Evolutionary conservation across 2,797 vertebrate species (phyloP).

Genomic region (Galaxias olidus): DNA sequence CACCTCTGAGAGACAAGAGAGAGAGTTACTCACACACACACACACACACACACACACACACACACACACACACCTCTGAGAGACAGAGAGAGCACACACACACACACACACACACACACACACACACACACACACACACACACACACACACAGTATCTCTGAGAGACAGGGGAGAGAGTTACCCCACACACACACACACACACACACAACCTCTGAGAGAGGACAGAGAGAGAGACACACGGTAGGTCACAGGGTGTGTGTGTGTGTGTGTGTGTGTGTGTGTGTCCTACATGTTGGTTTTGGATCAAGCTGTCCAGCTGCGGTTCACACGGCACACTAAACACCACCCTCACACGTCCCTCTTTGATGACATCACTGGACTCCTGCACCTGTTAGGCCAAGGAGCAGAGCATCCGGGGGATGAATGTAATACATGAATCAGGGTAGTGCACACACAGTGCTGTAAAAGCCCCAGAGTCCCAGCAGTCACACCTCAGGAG

Average conservation of each 20-base stretch:
- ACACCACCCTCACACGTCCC: conserved; percentile 93
- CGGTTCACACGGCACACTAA: conserved; percentile 91
- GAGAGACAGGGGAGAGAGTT: neutral
- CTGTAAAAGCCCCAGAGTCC: too few relatives aligned
- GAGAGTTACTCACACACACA: neutral
- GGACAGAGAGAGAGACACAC: neutral
- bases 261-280: neutral
- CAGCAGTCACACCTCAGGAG: too few relatives aligned
- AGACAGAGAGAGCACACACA: too few relatives aligned
- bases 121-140: neutral
- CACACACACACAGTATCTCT: neutral
- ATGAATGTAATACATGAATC: conserved; percentile 23
- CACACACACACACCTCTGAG: too few relatives aligned
- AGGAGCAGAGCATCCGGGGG: conserved; percentile 7
- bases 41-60: too few relatives aligned
- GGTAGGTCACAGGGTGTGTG: neutral
- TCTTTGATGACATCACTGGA: conserved; percentile 92
- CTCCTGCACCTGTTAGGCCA: conserved; percentile 83
- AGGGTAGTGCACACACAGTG: neutral
- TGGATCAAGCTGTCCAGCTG: conserved; percentile 92
- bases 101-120: too few relatives aligned
- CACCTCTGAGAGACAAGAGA: too few relatives aligned
- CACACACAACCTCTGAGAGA: too few relatives aligned
- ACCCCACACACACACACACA: neutral
- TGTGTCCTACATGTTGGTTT: conserved; percentile 92